Evolutionary conservation across 2,797 vertebrate genomes (phyloP).

Genomic region (Eulemur mongoz): DNA sequence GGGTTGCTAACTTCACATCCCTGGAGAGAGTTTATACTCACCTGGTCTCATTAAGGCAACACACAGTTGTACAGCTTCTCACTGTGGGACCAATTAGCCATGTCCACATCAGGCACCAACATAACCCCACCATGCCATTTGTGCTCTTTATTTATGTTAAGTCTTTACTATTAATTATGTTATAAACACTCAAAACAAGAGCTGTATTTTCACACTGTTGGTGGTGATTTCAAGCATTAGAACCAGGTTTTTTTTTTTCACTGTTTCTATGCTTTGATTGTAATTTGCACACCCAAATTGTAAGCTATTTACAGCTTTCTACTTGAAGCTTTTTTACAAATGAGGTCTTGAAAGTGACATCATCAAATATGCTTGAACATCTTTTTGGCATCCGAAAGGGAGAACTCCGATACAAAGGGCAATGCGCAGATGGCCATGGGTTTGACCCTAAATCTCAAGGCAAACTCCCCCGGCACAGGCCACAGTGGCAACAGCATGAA

Average conservation of each 20-base stretch:
- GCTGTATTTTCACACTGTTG: not conserved
- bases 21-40: not conserved
- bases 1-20: not conserved
- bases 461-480: not conserved
- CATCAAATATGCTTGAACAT: not conserved
- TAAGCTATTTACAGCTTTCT: not conserved
- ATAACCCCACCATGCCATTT: not conserved
- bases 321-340: not conserved
- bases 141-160: not conserved
- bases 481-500: not conserved
- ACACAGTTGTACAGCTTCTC: not conserved
- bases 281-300: not conserved
- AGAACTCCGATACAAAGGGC: not conserved
- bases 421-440: not conserved
- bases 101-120: not conserved
- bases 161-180: not conserved
- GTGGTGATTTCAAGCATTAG: not conserved
- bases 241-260: not conserved
- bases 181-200: constrained; percentile 2
- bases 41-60: constrained; percentile 10
- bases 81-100: constrained; percentile 29
- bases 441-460: not conserved
- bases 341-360: not conserved
- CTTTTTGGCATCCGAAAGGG: not conserved
- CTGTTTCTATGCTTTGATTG: not conserved